Percentiles rank a stretch among this genome's conserved stretches.
These are phyloP conservation scores for Chloroceryle aenea DNA, from an alignment of 2,113 vertebrate species.

Conservation along the genomic window DNA sequence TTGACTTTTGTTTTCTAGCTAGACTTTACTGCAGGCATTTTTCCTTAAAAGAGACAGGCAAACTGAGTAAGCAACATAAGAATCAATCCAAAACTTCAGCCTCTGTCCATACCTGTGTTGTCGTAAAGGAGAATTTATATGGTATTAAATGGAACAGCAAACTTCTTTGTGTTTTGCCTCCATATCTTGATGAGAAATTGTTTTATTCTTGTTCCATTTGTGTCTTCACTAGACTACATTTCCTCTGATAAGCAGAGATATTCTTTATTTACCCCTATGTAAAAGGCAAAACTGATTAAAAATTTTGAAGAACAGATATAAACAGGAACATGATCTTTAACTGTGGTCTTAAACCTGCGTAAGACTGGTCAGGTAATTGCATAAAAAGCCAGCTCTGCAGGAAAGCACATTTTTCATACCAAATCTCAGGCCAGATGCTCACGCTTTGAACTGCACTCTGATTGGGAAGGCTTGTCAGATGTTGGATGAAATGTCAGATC, in stretches of 20 bases:
- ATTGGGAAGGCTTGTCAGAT: not conserved
- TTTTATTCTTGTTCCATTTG: not conserved
- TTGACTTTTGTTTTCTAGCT: not conserved
- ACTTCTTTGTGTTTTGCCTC: not conserved
- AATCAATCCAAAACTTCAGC: not conserved
- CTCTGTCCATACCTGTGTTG: not conserved
- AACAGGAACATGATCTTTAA: not conserved
- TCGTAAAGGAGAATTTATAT: not conserved
- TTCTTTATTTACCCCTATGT: not conserved
- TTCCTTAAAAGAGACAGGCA: not conserved
- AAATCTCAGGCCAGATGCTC: not conserved
- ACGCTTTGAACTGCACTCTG: not conserved
- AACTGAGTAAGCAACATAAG: not conserved
- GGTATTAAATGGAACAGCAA: not conserved
- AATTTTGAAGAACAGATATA: not conserved
- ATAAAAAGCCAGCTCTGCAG: not conserved
- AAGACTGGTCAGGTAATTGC: not conserved
- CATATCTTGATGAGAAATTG: not conserved
- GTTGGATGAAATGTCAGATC: not conserved
- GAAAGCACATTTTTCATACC: not conserved
- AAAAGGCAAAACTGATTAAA: not conserved
- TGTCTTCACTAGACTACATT: not conserved
- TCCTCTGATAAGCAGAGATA: not conserved
- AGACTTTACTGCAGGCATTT: not conserved
- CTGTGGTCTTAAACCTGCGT: not conserved